These are phyloP conservation scores for Crax fasciolata DNA, from an alignment of 2,797 vertebrate species.

Conservation along the genomic window DNA sequence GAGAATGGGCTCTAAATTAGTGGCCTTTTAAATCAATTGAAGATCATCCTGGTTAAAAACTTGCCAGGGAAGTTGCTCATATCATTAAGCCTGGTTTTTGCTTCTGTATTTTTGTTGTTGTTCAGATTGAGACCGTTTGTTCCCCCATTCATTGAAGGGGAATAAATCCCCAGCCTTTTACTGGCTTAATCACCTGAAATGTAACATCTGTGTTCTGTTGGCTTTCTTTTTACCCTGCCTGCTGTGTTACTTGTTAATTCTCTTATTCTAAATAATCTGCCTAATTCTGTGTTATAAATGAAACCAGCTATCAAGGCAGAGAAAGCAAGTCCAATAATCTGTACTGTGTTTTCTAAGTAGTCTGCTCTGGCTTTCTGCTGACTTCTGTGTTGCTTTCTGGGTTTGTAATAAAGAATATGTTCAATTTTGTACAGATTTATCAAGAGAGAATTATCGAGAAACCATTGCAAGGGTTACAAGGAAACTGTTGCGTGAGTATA, in stretches of 20 bases:
- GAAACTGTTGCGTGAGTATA: slow-evolving; percentile 92
- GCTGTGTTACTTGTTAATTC: neutral
- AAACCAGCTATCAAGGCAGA: neutral
- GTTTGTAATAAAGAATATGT: neutral
- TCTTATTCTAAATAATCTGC: neutral
- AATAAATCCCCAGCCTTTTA: neutral
- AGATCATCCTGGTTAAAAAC: neutral
- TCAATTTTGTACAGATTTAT: slow-evolving; percentile 84
- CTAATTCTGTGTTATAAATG: neutral
- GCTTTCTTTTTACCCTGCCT: neutral
- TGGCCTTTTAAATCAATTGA: neutral
- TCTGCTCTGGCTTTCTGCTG: neutral
- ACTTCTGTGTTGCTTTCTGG: neutral
- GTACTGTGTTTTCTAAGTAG: neutral
- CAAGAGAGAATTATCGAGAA: slow-evolving; percentile 94
- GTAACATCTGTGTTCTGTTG: neutral
- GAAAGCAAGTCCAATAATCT: neutral
- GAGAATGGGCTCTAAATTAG: neutral
- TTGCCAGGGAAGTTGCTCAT: neutral
- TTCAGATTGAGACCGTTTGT: neutral
- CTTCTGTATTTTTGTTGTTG: neutral
- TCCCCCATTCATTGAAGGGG: neutral
- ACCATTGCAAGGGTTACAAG: slow-evolving; percentile 90
- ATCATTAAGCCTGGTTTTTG: neutral
- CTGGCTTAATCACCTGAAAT: neutral